Base-by-base conservation (phyloP, 30 jellyfish, hydroid and myxozoan species). In the Hydractinia symbiolongicarpus region DNA sequence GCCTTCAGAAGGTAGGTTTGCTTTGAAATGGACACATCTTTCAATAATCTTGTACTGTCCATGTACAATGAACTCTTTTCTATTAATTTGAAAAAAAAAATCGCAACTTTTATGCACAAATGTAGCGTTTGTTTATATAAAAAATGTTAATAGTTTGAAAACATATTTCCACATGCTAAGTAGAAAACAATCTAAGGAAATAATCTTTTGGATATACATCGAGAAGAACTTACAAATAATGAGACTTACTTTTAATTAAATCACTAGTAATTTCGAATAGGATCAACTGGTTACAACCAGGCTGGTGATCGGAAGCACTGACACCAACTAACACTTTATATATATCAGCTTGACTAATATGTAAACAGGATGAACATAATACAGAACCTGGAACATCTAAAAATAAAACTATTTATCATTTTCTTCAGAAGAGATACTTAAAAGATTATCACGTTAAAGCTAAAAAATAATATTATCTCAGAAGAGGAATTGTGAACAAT, bases 251-350 rank as follows among this genome's bases (percentile, higher is more conserved):
- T 74, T 66, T 76, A 9, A 90, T 73, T 44, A 87, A 49, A 7
- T 76, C 85, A 15, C 89, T 54, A 21, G 89, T 61, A 16, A 90
- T 11, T 54, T 79, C 88, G 68, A 90, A 9, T 62, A 84, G 94
- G 61, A 90, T 86, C 50, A 90, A 68, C 11, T 78, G 95, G 62
- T 82, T 90, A 71, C 89, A 84, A 13, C 86, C 83, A 56, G 83
- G 83, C 20, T 75, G 82, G 54, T 84, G 94, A 61, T 83, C 95
- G 9, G 88, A 15, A 61, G 89, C 81, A 53, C 95, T 84, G 15
- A 81, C 54, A 8, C 97, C 97, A 72, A 90, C 79, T n/a, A 90
- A 64, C 54, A 90, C 83, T 58, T 85, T 85, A 85, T 88, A 90
- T 61, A 55, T 72, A 7, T 44, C 66, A 17, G 55, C 86, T 13